A percentile compares a stretch with the other conserved stretches of the same genome.
Evolutionary conservation across 2,888 invertebrate species (phyloP).

Genomic region (Nysson spinosus): DNA sequence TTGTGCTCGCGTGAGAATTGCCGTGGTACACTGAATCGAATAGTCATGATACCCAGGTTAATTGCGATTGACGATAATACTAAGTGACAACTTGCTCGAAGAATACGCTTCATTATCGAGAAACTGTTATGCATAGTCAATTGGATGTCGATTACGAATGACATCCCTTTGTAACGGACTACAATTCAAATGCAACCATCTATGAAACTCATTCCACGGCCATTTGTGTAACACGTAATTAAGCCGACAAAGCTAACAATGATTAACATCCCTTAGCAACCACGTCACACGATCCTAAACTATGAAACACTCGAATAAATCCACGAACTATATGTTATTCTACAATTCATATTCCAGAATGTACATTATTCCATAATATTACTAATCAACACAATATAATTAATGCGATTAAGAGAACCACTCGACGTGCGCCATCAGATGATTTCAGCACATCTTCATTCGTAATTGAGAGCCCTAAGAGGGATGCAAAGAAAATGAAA

Average conservation of each 20-base stretch:
- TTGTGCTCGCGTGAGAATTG: neutral
- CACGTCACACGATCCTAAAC: neutral
- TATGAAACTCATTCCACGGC: slow-evolving; percentile 25
- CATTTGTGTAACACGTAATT: slow-evolving; percentile 35
- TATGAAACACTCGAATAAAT: no score
- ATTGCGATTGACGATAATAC: slow-evolving; percentile 7
- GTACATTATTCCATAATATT: no score
- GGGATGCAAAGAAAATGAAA: slow-evolving; percentile 2
- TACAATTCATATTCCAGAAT: no score
- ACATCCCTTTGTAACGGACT: slow-evolving; percentile 12
- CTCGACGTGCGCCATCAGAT: neutral
- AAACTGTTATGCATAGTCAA: slow-evolving; percentile 6
- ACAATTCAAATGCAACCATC: slow-evolving; percentile 2
- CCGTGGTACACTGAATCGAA: neutral
- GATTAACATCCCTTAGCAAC: slow-evolving; percentile 2
- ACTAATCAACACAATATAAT: no score
- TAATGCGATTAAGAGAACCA: neutral
- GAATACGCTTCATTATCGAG: slow-evolving; percentile 32
- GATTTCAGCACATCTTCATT: slow-evolving; percentile 12
- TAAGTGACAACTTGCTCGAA: slow-evolving; percentile 5
- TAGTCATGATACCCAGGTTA: slow-evolving; percentile 4
- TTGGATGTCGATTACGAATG: slow-evolving; percentile 2
- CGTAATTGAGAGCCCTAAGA: slow-evolving; percentile 37
- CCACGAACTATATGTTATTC: no score
- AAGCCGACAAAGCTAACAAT: slow-evolving; percentile 14